Percentiles rank a stretch among this genome's conserved stretches.
Evolutionary conservation across 2,797 vertebrate species (phyloP).

Genomic region (Anolis apletophallus): DNA sequence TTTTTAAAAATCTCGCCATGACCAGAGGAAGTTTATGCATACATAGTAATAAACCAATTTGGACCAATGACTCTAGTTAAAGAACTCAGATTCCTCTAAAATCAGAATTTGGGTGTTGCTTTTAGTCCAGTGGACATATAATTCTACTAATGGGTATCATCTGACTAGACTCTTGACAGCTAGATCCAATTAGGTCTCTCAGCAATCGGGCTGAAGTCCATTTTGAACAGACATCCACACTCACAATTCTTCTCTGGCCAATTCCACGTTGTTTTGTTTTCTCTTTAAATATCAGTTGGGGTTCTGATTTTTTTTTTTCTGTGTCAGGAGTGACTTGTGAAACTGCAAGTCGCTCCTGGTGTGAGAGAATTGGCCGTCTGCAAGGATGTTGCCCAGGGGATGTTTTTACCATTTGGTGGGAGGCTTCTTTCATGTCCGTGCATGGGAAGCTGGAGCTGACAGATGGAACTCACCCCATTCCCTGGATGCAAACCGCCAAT

Average conservation of each 20-base stretch:
- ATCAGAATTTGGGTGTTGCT: neutral
- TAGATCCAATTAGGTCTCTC: conserved; percentile 17
- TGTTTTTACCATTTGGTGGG: too few relatives aligned
- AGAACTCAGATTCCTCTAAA: neutral
- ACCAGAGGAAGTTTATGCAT: neutral
- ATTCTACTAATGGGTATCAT: conserved; percentile 7
- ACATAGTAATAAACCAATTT: too few relatives aligned
- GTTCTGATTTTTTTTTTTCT: too few relatives aligned
- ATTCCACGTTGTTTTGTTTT: neutral
- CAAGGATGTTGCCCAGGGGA: too few relatives aligned
- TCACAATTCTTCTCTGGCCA: neutral
- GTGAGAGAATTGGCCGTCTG: too few relatives aligned
- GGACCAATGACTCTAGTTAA: neutral
- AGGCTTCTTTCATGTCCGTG: too few relatives aligned
- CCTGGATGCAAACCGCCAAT: too few relatives aligned
- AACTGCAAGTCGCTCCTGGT: too few relatives aligned
- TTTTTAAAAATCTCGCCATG: too few relatives aligned
- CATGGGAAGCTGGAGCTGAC: too few relatives aligned
- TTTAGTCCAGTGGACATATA: neutral
- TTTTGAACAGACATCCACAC: neutral
- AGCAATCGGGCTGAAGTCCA: neutral
- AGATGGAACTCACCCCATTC: too few relatives aligned
- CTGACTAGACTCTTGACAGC: conserved; percentile 8
- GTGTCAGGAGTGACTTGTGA: too few relatives aligned
- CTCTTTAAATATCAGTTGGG: neutral